phyloP scores from a whole-genome alignment of 2,888 invertebrate species.

The Phaonia tiefii region DNA sequence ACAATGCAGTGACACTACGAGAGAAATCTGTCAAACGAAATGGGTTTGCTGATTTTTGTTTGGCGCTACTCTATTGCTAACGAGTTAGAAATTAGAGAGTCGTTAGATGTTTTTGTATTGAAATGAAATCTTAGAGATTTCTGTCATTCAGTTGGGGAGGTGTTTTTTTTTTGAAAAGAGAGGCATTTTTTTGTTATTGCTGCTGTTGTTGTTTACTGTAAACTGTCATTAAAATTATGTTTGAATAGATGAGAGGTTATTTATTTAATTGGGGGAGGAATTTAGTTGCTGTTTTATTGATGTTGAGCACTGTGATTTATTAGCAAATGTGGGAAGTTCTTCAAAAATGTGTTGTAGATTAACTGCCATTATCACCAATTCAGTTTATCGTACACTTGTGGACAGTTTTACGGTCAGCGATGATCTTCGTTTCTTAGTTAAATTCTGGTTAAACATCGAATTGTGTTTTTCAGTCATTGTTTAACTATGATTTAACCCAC shows the following conservation, averaged over 20 bases:
- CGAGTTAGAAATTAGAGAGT: constrained; percentile 25
- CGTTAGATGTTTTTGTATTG: not conserved
- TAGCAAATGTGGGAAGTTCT: not conserved
- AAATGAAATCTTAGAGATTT: not conserved
- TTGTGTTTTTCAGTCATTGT: no score
- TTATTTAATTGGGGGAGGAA: constrained; percentile 52
- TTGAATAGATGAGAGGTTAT: constrained; percentile 6
- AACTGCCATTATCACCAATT: no score
- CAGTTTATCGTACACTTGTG: no score
- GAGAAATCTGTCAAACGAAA: constrained; percentile 32
- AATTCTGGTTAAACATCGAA: no score
- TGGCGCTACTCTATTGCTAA: constrained; percentile 13
- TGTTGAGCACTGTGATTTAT: constrained; percentile 18
- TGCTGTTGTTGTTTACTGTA: constrained; percentile 38
- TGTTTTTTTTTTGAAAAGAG: no score
- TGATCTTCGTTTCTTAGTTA: no score
- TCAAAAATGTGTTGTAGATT: constrained; percentile 9
- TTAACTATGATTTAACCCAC: no score
- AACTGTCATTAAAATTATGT: constrained; percentile 48
- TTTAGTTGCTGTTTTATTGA: constrained; percentile 18
- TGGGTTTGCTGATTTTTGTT: constrained; percentile 41
- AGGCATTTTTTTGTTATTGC: constrained; percentile 15
- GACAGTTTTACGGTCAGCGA: no score
- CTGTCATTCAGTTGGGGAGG: no score
- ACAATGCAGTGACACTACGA: constrained; percentile 28